phyloP scores from a whole-genome alignment of 1,140 invertebrate genomes.

The Drosophila nigromelanica region DNA sequence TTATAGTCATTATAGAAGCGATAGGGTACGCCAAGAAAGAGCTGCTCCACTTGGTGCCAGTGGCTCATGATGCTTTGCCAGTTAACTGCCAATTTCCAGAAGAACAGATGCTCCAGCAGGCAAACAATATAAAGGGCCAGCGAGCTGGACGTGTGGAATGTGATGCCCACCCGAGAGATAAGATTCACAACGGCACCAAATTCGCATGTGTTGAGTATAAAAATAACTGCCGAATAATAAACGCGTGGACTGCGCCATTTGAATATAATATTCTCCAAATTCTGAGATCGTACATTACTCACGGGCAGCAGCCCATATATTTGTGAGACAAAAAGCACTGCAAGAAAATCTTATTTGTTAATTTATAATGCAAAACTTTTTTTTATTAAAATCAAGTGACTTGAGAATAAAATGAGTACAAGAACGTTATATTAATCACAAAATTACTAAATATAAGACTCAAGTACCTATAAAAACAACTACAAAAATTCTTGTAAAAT shows the following conservation, averaged over 20 bases:
- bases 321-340: conserved; percentile 75
- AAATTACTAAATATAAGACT: too few relatives aligned
- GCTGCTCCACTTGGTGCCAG: conserved; percentile 66
- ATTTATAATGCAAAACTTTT: too few relatives aligned
- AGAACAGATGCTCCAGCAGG: conserved; percentile 72
- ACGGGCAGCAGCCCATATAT: conserved; percentile 71
- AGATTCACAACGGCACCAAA: conserved; percentile 60
- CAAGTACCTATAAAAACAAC: too few relatives aligned
- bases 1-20: conserved; percentile 70
- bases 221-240: conserved; percentile 55
- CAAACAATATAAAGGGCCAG: conserved; percentile 70
- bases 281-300: conserved; percentile 43
- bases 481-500: too few relatives aligned
- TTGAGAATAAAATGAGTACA: too few relatives aligned
- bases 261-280: conserved; percentile 55
- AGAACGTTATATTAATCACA: too few relatives aligned
- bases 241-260: conserved; percentile 55
- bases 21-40: conserved; percentile 71
- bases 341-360: background rate
- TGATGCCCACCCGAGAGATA: conserved; percentile 52
- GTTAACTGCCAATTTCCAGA: conserved; percentile 70
- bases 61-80: conserved; percentile 68
- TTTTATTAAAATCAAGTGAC: too few relatives aligned
- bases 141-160: conserved; percentile 70
- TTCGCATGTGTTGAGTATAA: conserved; percentile 61